Conservation (phyloP, 2,113 vertebrate genomes). For the Platycercus adscitus region DNA sequence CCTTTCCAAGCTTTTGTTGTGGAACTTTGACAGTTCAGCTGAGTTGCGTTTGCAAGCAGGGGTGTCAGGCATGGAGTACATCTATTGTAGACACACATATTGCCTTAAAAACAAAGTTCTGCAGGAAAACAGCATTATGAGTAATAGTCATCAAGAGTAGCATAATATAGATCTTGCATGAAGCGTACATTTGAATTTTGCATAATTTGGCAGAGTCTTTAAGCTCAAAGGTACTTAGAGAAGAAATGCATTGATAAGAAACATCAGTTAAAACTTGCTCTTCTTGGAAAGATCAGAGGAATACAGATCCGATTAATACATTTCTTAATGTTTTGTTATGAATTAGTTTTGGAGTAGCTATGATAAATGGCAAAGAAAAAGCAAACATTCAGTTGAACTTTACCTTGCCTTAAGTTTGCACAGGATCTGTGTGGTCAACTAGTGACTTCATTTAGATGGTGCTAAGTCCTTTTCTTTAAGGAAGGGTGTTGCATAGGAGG, state of each 20-base stretch:
- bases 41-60: neutral
- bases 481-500: neutral
- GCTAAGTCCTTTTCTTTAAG: neutral
- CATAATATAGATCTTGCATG: neutral
- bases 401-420: neutral
- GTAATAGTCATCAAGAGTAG: neutral
- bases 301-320: neutral
- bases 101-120: neutral
- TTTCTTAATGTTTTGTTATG: neutral
- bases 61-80: fast-evolving
- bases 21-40: neutral
- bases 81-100: neutral
- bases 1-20: neutral
- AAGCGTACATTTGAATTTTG: fast-evolving
- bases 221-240: neutral
- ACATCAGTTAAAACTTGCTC: neutral
- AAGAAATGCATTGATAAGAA: neutral
- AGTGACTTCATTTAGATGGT: neutral
- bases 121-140: neutral
- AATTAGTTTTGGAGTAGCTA: neutral
- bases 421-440: neutral
- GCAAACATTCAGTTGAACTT: neutral
- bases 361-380: neutral
- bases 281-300: neutral
- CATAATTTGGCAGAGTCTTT: neutral